A percentile compares a stretch with the other conserved stretches of the same genome.
Evolutionary conservation across 2,888 invertebrate genomes (phyloP).

Genomic region (Osmoderma eremita): DNA sequence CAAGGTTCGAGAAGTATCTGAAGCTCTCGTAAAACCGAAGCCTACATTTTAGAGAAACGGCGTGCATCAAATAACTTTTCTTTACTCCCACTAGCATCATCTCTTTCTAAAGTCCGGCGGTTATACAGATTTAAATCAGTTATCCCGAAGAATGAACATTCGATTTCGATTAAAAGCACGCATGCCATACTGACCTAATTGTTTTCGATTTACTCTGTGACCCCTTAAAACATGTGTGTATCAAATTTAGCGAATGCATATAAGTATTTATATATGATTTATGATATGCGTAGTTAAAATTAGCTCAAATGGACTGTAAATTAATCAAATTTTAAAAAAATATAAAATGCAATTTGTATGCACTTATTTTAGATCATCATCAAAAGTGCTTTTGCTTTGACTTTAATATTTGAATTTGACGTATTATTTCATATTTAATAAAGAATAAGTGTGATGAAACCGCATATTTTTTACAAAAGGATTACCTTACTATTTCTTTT

Average conservation of each 20-base stretch:
- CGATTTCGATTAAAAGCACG: slow-evolving; percentile 21
- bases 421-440: too few species aligned
- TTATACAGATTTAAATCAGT: slow-evolving; percentile 6
- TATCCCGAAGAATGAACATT: slow-evolving; percentile 16
- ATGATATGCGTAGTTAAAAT: slow-evolving; percentile 8
- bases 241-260: not conserved
- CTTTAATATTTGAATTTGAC: too few species aligned
- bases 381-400: too few species aligned
- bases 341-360: not conserved
- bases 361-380: not conserved
- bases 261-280: too few species aligned
- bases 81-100: slow-evolving; percentile 16
- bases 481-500: too few species aligned
- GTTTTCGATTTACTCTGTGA: slow-evolving; percentile 36
- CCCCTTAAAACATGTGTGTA: slow-evolving; percentile 21
- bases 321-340: not conserved
- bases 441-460: too few species aligned
- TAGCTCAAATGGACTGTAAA: not conserved
- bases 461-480: too few species aligned
- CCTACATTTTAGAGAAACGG: slow-evolving; percentile 8
- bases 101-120: slow-evolving; percentile 15
- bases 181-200: slow-evolving; percentile 37
- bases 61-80: slow-evolving; percentile 30
- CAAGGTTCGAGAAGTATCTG: slow-evolving; percentile 36
- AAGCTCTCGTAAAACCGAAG: slow-evolving; percentile 26